These are phyloP conservation scores for Mustelus asterias DNA, from an alignment of 2,113 vertebrate species.

Conservation along the genomic window DNA sequence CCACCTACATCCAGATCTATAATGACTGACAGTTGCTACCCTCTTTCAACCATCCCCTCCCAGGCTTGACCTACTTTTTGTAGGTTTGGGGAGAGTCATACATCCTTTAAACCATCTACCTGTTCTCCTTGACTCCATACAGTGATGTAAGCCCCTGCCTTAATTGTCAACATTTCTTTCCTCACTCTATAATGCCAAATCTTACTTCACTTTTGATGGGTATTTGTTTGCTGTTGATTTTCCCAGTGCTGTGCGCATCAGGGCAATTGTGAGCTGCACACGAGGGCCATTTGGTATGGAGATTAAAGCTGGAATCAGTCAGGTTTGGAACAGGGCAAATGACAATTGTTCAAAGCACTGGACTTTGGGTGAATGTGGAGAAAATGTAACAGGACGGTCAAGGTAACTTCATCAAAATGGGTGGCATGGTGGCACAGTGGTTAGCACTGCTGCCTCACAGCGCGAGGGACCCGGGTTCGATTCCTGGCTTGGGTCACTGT, in stretches of 20 bases:
- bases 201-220: neutral
- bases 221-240: neutral
- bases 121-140: neutral
- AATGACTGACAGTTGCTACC: neutral
- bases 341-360: neutral
- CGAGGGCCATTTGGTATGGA: neutral
- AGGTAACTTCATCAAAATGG: neutral
- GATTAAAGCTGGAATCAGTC: neutral
- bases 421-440: too few species aligned
- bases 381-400: neutral
- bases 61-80: neutral
- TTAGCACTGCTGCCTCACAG: too few species aligned
- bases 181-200: neutral
- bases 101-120: neutral
- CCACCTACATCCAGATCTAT: neutral
- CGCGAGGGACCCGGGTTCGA: too few species aligned
- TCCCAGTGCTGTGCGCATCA: neutral
- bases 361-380: neutral
- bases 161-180: neutral
- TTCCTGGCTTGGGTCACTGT: too few species aligned
- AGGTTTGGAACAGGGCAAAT: neutral
- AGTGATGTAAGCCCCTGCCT: neutral
- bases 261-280: neutral
- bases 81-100: neutral
- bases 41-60: neutral